A percentile compares a stretch with the other conserved stretches of the same genome.
phyloP scores from a whole-genome alignment of 2,888 invertebrate genomes.

The Ophioninae sp. region DNA sequence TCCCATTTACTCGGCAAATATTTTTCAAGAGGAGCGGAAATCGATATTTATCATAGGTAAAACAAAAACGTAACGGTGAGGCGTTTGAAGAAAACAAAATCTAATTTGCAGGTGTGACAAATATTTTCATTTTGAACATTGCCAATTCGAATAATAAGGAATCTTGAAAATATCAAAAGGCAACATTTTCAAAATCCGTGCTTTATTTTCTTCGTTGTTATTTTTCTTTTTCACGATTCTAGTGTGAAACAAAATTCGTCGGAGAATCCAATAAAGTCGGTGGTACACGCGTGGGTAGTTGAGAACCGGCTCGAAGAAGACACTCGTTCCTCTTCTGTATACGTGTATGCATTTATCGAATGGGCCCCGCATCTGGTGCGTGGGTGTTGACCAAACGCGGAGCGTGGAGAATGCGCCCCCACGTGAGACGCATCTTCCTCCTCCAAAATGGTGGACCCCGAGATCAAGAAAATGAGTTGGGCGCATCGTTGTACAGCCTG shows the following conservation, averaged over 20 bases:
- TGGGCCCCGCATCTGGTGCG: slow-evolving; percentile 61
- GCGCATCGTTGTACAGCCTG: not conserved
- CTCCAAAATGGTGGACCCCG: slow-evolving; percentile 76
- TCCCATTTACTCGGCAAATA: not conserved
- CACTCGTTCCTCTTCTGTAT: slow-evolving; percentile 63
- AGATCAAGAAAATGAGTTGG: not conserved
- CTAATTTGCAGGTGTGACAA: no score
- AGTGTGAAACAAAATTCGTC: slow-evolving; percentile 53
- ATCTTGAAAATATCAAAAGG: no score
- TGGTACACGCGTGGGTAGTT: slow-evolving; percentile 75
- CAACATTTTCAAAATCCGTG: no score
- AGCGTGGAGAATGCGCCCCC: slow-evolving; percentile 67
- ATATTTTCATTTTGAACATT: no score
- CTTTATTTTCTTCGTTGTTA: not conserved
- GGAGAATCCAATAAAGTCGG: slow-evolving; percentile 74
- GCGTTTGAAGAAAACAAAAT: no score
- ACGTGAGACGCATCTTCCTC: slow-evolving; percentile 60
- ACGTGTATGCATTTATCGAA: not conserved
- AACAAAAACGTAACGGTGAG: no score
- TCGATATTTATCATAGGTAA: no score
- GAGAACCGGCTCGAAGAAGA: slow-evolving; percentile 62
- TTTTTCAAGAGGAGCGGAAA: no score
- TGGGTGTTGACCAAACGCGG: slow-evolving; percentile 74
- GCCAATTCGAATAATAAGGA: no score
- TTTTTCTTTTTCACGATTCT: slow-evolving; percentile 15